A percentile compares a stretch with the other conserved stretches of the same genome.
Evolutionary conservation across 2,797 vertebrate genomes (phyloP).

Genomic region (Crypturellus tataupa): DNA sequence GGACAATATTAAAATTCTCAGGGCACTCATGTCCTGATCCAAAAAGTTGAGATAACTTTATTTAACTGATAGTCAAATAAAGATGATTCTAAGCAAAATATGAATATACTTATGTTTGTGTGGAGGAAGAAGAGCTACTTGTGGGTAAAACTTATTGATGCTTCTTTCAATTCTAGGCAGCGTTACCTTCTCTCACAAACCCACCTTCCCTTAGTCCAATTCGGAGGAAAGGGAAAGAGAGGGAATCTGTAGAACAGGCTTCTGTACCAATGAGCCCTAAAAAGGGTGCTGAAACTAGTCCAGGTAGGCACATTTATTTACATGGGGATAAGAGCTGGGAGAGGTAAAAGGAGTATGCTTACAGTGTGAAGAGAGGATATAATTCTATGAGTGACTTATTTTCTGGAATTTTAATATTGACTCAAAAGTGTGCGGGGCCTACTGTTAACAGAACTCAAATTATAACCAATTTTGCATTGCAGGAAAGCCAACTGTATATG

Average conservation of each 20-base stretch:
- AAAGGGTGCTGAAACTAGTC: constrained; percentile 88
- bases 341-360: neutral
- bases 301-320: constrained; percentile 80
- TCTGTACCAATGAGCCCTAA: constrained; percentile 93
- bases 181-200: constrained; percentile 92
- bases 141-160: neutral
- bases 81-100: neutral
- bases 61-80: neutral
- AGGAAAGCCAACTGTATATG: neutral
- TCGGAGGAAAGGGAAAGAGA: constrained; percentile 95
- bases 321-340: neutral
- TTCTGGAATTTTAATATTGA: neutral
- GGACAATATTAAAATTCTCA: neutral
- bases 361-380: neutral
- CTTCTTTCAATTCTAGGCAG: constrained; percentile 82
- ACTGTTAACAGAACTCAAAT: neutral
- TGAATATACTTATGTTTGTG: neutral
- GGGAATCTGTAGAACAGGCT: constrained; percentile 86
- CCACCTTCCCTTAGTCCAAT: constrained; percentile 97
- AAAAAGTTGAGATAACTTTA: neutral
- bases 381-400: neutral
- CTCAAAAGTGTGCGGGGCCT: neutral
- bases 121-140: neutral
- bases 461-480: neutral
- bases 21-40: neutral